phyloP scores from a whole-genome alignment of 2,113 vertebrate species.

The Amia ocellicauda region DNA sequence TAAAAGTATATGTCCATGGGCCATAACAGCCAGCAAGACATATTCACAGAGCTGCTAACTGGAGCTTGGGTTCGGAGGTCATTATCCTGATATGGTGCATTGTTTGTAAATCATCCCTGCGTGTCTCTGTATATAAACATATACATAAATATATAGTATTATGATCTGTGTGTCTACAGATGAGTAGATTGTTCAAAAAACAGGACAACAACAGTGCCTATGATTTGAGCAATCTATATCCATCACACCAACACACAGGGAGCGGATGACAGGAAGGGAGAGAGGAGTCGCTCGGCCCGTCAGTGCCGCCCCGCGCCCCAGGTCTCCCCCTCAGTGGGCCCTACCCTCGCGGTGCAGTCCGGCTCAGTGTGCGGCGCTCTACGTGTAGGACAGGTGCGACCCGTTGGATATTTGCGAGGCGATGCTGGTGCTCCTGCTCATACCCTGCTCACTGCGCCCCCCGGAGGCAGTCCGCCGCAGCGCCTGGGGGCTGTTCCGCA shows the following conservation, averaged over 20 bases:
- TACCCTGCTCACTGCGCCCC: constrained; percentile 90
- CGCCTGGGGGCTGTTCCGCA: constrained; percentile 95
- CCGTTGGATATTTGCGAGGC: constrained; percentile 99
- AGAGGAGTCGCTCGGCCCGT: constrained; percentile 23
- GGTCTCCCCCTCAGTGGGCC: constrained; percentile 27
- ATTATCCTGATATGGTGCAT: too few relatives aligned
- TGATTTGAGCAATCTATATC: too few relatives aligned
- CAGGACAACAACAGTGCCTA: too few relatives aligned
- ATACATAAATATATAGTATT: constrained; percentile 43
- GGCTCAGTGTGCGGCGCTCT: constrained; percentile 51
- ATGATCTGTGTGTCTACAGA: constrained; percentile 51
- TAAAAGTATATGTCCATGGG: too few relatives aligned
- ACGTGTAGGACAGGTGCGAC: constrained; percentile 98
- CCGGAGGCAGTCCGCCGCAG: constrained; percentile 94
- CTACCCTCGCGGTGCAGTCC: constrained; percentile 20
- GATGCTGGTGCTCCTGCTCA: constrained; percentile 98
- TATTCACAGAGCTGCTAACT: too few relatives aligned
- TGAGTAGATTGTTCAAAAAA: constrained; percentile 16
- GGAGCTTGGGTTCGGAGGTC: too few relatives aligned
- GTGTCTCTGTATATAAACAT: constrained; percentile 28
- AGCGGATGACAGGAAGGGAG: not conserved
- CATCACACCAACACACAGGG: not conserved
- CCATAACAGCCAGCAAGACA: too few relatives aligned
- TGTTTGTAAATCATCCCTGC: too few relatives aligned
- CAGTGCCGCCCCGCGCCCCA: constrained; percentile 23